phyloP scores from a whole-genome alignment of 2,113 vertebrate genomes.

The Pavo muticus region DNA sequence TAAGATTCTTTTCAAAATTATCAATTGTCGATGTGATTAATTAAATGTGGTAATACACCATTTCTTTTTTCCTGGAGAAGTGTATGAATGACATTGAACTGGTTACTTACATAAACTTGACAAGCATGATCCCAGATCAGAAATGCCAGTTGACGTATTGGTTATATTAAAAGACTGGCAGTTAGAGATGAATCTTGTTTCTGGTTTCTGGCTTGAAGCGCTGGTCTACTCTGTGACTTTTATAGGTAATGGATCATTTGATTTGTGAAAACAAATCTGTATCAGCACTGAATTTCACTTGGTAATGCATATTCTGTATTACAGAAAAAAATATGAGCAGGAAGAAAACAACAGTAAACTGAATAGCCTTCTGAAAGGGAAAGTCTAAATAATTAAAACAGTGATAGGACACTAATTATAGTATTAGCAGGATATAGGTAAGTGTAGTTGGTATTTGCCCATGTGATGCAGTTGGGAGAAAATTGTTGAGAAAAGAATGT shows the following conservation, averaged over 20 bases:
- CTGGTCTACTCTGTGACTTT: neutral
- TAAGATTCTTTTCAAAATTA: constrained; percentile 78
- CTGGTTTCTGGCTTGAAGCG: neutral
- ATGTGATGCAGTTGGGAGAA: neutral
- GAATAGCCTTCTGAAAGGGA: neutral
- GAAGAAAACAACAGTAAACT: neutral
- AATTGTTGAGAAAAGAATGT: neutral
- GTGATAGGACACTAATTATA: neutral
- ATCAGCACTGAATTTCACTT: neutral
- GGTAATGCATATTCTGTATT: neutral
- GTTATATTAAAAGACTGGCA: neutral
- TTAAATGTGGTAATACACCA: neutral
- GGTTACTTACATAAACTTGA: neutral
- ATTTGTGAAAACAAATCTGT: neutral
- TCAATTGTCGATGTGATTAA: neutral
- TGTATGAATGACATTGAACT: neutral
- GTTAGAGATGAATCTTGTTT: neutral
- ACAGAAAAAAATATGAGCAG: neutral
- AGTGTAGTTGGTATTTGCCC: neutral
- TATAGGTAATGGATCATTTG: neutral
- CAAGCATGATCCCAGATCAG: neutral
- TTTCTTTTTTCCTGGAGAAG: neutral
- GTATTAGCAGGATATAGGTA: neutral
- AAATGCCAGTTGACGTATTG: neutral
- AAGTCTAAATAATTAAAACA: neutral